A percentile compares a stretch with the other conserved stretches of the same genome.
phyloP scores from a whole-genome alignment of 2,888 invertebrate species.

The Hirtodrosophila histrioides region DNA sequence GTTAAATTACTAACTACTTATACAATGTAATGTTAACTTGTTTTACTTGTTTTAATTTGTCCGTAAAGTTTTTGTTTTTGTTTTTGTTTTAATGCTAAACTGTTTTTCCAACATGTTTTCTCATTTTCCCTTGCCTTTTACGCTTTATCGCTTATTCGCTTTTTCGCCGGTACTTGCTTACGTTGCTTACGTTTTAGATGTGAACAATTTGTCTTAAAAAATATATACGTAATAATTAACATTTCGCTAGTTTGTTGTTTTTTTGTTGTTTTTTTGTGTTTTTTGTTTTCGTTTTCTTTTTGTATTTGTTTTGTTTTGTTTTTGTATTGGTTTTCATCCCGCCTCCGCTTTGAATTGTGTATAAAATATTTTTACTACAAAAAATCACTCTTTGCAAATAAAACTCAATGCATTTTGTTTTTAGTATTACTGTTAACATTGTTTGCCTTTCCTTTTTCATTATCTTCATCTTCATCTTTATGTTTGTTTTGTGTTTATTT shows the following conservation, averaged over 20 bases:
- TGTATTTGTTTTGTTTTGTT: slow-evolving; percentile 12
- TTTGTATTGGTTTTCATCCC: slow-evolving; percentile 20
- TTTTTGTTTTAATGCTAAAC: slow-evolving; percentile 55
- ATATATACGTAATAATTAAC: slow-evolving; percentile 81
- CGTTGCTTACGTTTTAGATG: slow-evolving; percentile 49
- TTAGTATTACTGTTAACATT: slow-evolving; percentile 69
- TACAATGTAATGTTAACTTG: slow-evolving; percentile 84
- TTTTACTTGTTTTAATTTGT: slow-evolving; percentile 83
- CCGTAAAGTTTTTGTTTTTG: slow-evolving; percentile 70
- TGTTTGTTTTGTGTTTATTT: slow-evolving; percentile 25
- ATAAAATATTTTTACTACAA: slow-evolving; percentile 79
- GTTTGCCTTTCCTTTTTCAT: slow-evolving; percentile 40
- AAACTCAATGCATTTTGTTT: slow-evolving; percentile 69
- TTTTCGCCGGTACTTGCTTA: slow-evolving; percentile 14
- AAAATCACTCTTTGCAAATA: slow-evolving; percentile 80
- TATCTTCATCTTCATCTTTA: slow-evolving; percentile 9
- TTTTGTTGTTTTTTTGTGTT: slow-evolving; percentile 16
- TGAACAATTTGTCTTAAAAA: slow-evolving; percentile 81
- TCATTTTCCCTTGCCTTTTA: slow-evolving; percentile 8
- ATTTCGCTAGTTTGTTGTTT: slow-evolving; percentile 62
- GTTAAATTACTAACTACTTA: slow-evolving; percentile 84
- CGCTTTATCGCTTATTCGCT: slow-evolving; percentile 16
- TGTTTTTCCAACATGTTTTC: slow-evolving; percentile 30
- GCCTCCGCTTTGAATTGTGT: slow-evolving; percentile 59
- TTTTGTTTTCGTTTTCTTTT: slow-evolving; percentile 28